A percentile compares a stretch with the other conserved stretches of the same genome.
These are phyloP conservation scores for Drosophila lini DNA, from an alignment of 1,140 invertebrate genomes.

Conservation along the genomic window DNA sequence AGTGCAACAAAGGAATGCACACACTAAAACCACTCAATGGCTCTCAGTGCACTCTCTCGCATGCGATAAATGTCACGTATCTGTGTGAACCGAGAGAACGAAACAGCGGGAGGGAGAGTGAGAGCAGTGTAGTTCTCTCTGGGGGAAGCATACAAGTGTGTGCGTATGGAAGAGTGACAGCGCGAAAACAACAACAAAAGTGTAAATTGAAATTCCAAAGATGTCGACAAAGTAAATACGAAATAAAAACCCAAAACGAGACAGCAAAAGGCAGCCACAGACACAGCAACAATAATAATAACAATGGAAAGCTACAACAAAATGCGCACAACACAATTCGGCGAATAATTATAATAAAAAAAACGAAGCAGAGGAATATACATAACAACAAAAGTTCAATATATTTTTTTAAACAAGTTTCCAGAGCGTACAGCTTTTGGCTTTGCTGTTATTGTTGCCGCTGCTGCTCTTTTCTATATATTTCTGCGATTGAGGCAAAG, in stretches of 20 bases:
- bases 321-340: constrained; percentile 80
- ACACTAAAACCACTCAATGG: constrained; percentile 16
- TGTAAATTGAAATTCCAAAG: constrained; percentile 84
- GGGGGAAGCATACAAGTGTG: constrained; percentile 2
- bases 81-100: constrained; percentile 48
- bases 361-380: constrained; percentile 32
- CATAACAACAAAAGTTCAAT: constrained; percentile 46
- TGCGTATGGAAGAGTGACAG: constrained; percentile 39
- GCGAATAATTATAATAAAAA: constrained; percentile 58
- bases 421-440: constrained; percentile 28
- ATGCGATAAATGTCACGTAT: constrained; percentile 71
- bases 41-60: constrained; percentile 43
- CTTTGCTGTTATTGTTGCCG: constrained; percentile 35
- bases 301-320: constrained; percentile 76
- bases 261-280: constrained; percentile 19
- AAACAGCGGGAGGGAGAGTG: background rate
- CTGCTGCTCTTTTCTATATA: constrained; percentile 24
- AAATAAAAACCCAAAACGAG: constrained; percentile 60
- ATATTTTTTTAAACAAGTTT: constrained; percentile 79
- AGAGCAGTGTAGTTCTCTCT: background rate
- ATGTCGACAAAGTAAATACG: constrained; percentile 79
- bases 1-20: constrained; percentile 30
- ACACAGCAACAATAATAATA: constrained; percentile 37
- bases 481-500: constrained; percentile 38
- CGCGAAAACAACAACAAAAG: constrained; percentile 64